Conservation (phyloP, 2,113 vertebrate species). For the Pelvicachromis taeniatus region DNA sequence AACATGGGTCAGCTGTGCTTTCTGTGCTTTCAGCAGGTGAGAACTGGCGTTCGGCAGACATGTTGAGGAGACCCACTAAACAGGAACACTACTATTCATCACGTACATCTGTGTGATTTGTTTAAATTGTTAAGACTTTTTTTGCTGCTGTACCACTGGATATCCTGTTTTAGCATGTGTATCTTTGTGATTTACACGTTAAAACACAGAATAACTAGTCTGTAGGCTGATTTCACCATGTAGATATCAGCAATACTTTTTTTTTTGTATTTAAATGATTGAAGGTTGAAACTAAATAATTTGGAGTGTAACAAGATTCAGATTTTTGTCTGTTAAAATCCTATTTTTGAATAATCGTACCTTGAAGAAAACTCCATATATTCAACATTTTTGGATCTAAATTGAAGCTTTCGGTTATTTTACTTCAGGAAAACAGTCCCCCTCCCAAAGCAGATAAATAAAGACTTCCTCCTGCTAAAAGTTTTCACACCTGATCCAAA, state of each 20-base stretch:
- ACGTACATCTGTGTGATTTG: background rate
- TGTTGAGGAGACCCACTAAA: background rate
- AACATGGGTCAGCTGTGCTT: background rate
- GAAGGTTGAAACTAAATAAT: background rate
- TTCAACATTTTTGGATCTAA: background rate
- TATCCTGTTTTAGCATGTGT: background rate
- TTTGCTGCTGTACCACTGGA: background rate
- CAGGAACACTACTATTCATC: background rate
- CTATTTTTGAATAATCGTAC: background rate
- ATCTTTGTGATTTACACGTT: background rate
- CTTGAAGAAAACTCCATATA: background rate
- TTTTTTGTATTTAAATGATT: background rate
- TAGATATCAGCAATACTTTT: background rate
- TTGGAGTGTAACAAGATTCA: background rate
- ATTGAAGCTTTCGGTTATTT: background rate
- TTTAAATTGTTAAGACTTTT: background rate
- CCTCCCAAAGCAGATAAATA: background rate
- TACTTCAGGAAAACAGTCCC: background rate
- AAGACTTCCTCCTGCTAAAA: background rate
- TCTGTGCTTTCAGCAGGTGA: background rate
- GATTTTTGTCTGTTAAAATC: background rate
- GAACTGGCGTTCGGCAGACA: background rate
- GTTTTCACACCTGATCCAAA: constrained; percentile 29
- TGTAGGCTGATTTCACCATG: background rate
- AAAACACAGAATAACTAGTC: background rate